These are phyloP conservation scores for Cladopsammia gracilis DNA, from an alignment of 64 coral and sea anemone genomes.

Conservation along the genomic window DNA sequence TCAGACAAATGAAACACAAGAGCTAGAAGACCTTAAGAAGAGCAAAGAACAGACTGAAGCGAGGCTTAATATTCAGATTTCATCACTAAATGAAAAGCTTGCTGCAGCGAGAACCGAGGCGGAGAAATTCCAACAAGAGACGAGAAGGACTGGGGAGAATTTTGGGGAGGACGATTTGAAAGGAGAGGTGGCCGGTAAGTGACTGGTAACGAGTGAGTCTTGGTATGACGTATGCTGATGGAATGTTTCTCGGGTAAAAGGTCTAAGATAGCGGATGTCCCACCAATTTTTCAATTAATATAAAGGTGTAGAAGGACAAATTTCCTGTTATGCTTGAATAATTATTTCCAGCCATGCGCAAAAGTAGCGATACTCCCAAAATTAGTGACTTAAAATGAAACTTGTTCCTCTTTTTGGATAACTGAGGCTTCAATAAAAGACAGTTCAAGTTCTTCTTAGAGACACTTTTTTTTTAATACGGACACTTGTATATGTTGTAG, in stretches of 20 bases:
- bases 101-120: conserved; percentile 73
- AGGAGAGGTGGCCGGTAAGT: conserved; percentile 85
- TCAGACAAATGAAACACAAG: conserved; percentile 84
- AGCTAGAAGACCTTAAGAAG: conserved; percentile 75
- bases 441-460: too few relatives aligned
- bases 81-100: conserved; percentile 85
- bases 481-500: too few relatives aligned
- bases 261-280: not conserved
- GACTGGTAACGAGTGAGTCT: not conserved
- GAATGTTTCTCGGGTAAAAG: not conserved
- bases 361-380: too few relatives aligned
- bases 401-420: too few relatives aligned
- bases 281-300: too few relatives aligned
- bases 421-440: too few relatives aligned
- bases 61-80: conserved; percentile 85
- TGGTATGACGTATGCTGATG: not conserved
- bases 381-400: too few relatives aligned
- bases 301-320: too few relatives aligned
- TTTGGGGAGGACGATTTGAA: conserved; percentile 65
- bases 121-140: conserved; percentile 64
- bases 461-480: too few relatives aligned
- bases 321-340: too few relatives aligned
- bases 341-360: too few relatives aligned
- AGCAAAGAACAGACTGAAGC: conserved; percentile 82
- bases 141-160: conserved; percentile 58